Percentiles rank a stretch among this genome's conserved stretches.
phyloP scores from a whole-genome alignment of 1,140 invertebrate species.

The Drosophila albomicans region DNA sequence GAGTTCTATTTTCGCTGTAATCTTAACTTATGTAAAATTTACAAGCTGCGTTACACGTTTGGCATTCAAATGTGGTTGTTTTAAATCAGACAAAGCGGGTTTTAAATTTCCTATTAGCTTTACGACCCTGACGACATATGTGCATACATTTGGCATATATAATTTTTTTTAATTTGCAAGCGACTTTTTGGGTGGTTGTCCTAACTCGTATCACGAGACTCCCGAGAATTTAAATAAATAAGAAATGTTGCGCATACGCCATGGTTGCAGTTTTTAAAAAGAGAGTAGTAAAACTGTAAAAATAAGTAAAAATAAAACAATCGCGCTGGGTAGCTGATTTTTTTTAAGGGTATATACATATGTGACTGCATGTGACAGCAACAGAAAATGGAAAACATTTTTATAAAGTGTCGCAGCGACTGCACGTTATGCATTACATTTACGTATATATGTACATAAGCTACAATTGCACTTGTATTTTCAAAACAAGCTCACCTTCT shows the following conservation, averaged over 20 bases:
- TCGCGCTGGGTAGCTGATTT: conserved; percentile 7
- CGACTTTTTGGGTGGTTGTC: conserved; percentile 21
- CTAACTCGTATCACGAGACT: not conserved
- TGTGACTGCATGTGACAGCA: conserved; percentile 26
- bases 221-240: no score
- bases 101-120: conserved; percentile 67
- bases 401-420: not conserved
- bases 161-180: conserved; percentile 43
- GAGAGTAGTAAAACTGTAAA: no score
- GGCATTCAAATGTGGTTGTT: conserved; percentile 59
- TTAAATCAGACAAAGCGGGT: conserved; percentile 68
- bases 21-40: conserved; percentile 64
- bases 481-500: conserved; percentile 42
- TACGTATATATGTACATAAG: no score
- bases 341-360: no score
- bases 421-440: conserved; percentile 3
- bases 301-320: not conserved
- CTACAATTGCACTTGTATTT: not conserved
- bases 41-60: conserved; percentile 73
- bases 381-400: not conserved
- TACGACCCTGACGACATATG: conserved; percentile 55
- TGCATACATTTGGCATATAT: conserved; percentile 46
- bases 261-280: not conserved
- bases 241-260: conserved; percentile 53
- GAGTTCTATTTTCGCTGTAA: conserved; percentile 57